Conservation (phyloP, 2,888 invertebrate species). For the Ctena decussata region DNA sequence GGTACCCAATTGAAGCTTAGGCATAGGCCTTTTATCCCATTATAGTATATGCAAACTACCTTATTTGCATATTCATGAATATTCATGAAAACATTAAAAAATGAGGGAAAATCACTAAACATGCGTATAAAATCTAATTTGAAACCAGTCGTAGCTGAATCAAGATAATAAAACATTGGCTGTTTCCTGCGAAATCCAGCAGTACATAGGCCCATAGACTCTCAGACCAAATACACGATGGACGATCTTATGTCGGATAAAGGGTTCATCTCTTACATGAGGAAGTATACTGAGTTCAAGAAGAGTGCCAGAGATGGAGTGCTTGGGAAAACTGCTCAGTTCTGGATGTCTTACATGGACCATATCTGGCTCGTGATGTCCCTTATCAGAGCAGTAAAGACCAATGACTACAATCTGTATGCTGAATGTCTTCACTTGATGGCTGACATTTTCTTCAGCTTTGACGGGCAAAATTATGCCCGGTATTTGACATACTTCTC, state of each 20-base stretch:
- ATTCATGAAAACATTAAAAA: no score
- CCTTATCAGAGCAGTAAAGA: conserved; percentile 49
- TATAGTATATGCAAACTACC: no score
- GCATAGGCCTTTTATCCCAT: no score
- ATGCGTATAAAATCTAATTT: neutral
- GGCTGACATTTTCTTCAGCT: conserved; percentile 65
- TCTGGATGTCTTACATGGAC: conserved; percentile 55
- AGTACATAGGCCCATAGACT: neutral
- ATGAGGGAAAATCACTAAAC: no score
- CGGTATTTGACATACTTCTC: conserved; percentile 56
- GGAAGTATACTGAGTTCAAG: conserved; percentile 21
- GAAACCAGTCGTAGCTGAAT: neutral
- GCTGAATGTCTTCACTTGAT: conserved; percentile 46
- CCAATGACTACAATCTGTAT: conserved; percentile 42
- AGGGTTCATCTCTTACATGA: neutral
- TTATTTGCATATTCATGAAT: no score
- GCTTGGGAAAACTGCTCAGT: conserved; percentile 46
- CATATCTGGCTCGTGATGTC: conserved; percentile 54
- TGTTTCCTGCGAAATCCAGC: neutral
- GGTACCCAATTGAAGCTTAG: no score
- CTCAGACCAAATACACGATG: neutral
- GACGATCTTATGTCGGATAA: conserved; percentile 12
- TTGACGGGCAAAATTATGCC: conserved; percentile 62
- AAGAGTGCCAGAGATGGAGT: conserved; percentile 21
- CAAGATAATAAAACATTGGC: neutral